Evolutionary conservation across 1,140 invertebrate genomes (phyloP), one percentile per base, ranked within the genome.

Genomic region (Panagrolaimus sp.): DNA sequence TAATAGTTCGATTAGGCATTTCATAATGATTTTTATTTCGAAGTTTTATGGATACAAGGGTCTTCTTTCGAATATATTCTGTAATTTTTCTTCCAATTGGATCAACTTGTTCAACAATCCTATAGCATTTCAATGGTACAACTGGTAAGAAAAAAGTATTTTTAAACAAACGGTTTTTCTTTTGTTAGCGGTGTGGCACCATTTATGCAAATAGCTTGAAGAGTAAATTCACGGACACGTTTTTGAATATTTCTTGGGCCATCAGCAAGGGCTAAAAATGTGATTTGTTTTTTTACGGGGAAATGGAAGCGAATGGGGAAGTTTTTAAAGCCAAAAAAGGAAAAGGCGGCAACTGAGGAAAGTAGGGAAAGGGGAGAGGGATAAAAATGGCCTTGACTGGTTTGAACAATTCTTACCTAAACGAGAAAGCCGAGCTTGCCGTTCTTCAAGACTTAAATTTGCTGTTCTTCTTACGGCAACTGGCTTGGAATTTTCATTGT

Each of bases 11-110:
- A 20, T 57, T 57, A 2, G 51, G 51, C 13, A 25, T 27, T 27
- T 57, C 51, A 27, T 20, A 57, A 57, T 57, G 51, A 20, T 57
- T 57, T 27, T 27, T 20, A 57, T 57, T 57, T 27, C 51, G 51
- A 11, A 57, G 16, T 13, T 27, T 5, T 25, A 57, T 57, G 20
- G 27, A 25, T 25, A 57, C 51, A 20, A 57, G 20, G 20, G 51
- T 27, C 5, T 16, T 13, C 1, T 57, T 27, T 9, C 4, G n/a
- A 27, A 57, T 57, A 27, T 25, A 57, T 16, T 57, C 27, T 25
- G 20, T 20, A 20, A 57, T 23, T 4, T 27, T n/a, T 8, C n/a
- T 20, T 25, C 51, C 51, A 25, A 57, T 57, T 11, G 51, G 51
- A 23, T 57, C 51, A 57, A 57, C 51, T 11, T 20, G 20, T 16